These are phyloP conservation scores for Actenoides hombroni DNA, from an alignment of 2,113 vertebrate genomes.

Conservation along the genomic window DNA sequence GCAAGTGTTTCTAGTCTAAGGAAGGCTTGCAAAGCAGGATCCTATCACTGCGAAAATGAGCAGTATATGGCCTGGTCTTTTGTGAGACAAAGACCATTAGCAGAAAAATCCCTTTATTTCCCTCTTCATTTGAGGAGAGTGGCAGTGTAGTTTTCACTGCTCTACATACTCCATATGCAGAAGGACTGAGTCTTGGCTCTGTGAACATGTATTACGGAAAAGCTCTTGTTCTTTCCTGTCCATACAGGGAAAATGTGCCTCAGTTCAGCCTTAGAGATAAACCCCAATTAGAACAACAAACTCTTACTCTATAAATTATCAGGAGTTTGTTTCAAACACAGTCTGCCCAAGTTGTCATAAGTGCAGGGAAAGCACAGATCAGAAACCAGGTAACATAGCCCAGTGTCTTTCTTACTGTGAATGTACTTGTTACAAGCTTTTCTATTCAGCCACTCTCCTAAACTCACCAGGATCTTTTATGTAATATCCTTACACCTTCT, in stretches of 20 bases:
- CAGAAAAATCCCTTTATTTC: neutral
- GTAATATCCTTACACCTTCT: neutral
- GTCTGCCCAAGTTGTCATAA: neutral
- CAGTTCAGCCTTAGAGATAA: neutral
- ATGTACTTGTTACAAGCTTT: neutral
- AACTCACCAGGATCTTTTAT: neutral
- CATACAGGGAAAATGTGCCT: neutral
- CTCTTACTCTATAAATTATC: neutral
- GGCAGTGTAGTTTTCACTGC: neutral
- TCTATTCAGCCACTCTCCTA: neutral
- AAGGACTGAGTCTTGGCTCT: neutral
- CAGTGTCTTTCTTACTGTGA: neutral
- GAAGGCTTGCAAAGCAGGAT: neutral
- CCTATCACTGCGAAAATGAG: neutral
- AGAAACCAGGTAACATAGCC: neutral
- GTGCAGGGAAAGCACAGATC: neutral
- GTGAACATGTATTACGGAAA: neutral
- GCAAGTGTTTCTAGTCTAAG: neutral
- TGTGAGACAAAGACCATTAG: neutral
- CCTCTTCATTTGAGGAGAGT: neutral
- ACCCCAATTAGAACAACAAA: neutral
- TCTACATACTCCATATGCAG: neutral
- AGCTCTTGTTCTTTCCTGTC: neutral
- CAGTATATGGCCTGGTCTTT: neutral
- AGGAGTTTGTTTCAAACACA: neutral